A percentile compares a stretch with the other conserved stretches of the same genome.
phyloP scores from a whole-genome alignment of 2,113 vertebrate species.

The Macquaria australasica region DNA sequence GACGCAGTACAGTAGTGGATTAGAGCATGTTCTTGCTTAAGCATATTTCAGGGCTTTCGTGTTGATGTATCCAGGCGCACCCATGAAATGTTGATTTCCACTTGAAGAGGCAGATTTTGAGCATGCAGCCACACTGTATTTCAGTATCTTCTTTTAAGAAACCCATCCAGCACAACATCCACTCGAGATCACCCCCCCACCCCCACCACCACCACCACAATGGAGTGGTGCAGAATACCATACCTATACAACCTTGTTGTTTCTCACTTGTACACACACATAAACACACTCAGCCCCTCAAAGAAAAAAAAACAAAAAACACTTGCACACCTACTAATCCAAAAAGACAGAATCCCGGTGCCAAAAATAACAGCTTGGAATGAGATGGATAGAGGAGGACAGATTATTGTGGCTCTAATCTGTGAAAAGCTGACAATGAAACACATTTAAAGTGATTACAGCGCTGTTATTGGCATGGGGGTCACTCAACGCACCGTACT shows the following conservation, averaged over 20 bases:
- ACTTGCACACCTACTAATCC: conserved; percentile 82
- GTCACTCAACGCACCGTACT: conserved; percentile 48
- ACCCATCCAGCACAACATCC: conserved; percentile 22
- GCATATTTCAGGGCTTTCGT: conserved; percentile 58
- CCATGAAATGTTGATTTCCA: conserved; percentile 64
- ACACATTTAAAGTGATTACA: conserved; percentile 84
- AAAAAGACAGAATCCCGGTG: conserved; percentile 75
- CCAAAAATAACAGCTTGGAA: conserved; percentile 85
- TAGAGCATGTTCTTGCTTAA: conserved; percentile 64
- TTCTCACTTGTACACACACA: conserved; percentile 39
- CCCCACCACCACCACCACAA: neutral
- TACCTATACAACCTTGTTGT: conserved; percentile 40
- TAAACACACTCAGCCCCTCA: conserved; percentile 19
- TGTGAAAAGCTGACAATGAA: conserved; percentile 84
- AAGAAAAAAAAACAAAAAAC: conserved; percentile 25
- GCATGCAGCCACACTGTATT: conserved; percentile 11
- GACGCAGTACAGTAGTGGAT: conserved; percentile 50
- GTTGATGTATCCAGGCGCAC: conserved; percentile 42
- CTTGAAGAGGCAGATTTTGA: conserved; percentile 44
- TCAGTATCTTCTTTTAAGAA: conserved; percentile 35
- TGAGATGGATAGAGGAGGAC: conserved; percentile 82
- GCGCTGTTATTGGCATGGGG: conserved; percentile 70
- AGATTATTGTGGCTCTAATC: conserved; percentile 85
- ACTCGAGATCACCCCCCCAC: conserved; percentile 33
- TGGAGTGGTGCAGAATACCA: conserved; percentile 1